phyloP scores from a whole-genome alignment of 2,797 vertebrate species.

The Tragopan temminckii region DNA sequence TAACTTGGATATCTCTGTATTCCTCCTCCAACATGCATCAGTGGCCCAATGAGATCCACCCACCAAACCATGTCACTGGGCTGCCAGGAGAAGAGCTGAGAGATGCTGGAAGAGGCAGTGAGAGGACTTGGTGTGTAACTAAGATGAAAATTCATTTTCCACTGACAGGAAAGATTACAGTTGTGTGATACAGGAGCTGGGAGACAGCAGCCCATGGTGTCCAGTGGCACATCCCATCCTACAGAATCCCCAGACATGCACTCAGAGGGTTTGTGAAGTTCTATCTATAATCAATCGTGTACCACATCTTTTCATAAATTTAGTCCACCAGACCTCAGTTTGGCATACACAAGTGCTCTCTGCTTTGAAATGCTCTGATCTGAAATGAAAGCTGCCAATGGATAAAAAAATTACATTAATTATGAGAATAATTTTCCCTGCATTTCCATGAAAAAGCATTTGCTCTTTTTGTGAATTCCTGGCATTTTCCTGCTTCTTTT shows the following conservation, averaged over 20 bases:
- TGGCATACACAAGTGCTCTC: accelerated
- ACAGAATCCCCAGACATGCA: neutral
- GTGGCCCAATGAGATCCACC: neutral
- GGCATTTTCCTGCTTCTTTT: neutral
- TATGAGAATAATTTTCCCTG: neutral
- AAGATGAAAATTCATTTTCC: neutral
- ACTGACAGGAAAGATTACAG: neutral
- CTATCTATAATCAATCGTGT: accelerated
- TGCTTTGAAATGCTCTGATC: neutral
- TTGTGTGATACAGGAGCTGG: neutral
- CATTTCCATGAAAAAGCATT: neutral
- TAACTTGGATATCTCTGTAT: neutral
- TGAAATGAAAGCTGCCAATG: neutral
- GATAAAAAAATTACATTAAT: neutral
- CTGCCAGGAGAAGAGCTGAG: neutral
- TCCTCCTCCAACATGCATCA: neutral
- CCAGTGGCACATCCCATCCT: neutral
- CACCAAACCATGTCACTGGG: neutral
- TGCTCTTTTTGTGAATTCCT: neutral
- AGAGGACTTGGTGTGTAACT: neutral
- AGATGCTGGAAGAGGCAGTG: neutral
- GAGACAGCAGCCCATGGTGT: neutral
- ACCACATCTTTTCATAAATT: neutral
- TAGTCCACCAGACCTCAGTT: neutral
- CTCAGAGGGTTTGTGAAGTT: neutral